A percentile compares a stretch with the other conserved stretches of the same genome.
Conservation (phyloP, 2,113 vertebrate species). For the Spermophilus dauricus region DNA sequence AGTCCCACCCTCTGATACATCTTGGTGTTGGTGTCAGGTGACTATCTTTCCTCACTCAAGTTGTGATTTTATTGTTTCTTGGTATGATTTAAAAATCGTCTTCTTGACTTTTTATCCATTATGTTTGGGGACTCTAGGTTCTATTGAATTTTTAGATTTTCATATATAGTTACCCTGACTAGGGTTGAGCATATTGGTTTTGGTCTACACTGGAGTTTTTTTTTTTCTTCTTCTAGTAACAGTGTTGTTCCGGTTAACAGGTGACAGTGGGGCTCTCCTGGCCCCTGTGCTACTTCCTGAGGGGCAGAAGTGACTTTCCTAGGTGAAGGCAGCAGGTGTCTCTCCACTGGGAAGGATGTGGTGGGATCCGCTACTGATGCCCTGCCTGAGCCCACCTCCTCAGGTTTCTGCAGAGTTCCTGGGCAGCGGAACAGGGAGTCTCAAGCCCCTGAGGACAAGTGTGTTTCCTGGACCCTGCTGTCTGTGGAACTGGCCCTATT, state of each 20-base stretch:
- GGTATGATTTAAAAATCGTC: background rate
- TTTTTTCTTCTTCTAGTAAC: too few species aligned
- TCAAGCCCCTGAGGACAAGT: background rate
- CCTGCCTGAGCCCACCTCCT: rapidly evolving
- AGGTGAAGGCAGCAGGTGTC: background rate
- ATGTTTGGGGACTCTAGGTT: background rate
- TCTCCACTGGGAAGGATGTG: background rate
- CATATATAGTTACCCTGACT: background rate
- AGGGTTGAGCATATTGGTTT: background rate
- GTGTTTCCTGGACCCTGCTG: background rate
- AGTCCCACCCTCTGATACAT: background rate
- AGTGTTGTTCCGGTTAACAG: background rate
- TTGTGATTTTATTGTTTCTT: background rate
- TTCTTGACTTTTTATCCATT: background rate
- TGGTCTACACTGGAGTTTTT: too few species aligned
- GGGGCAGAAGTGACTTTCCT: background rate
- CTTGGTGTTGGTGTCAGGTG: background rate
- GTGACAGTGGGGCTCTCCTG: background rate
- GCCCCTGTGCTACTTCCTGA: background rate
- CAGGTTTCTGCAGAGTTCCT: background rate
- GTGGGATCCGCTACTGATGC: too few species aligned
- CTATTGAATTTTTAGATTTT: background rate
- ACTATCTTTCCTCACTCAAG: background rate
- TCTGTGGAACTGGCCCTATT: background rate
- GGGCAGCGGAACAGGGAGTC: rapidly evolving